Evolutionary conservation across 2,888 invertebrate genomes (phyloP), one percentile per base, ranked within the genome.

Genomic region (Rhimphoctona megacephalus): DNA sequence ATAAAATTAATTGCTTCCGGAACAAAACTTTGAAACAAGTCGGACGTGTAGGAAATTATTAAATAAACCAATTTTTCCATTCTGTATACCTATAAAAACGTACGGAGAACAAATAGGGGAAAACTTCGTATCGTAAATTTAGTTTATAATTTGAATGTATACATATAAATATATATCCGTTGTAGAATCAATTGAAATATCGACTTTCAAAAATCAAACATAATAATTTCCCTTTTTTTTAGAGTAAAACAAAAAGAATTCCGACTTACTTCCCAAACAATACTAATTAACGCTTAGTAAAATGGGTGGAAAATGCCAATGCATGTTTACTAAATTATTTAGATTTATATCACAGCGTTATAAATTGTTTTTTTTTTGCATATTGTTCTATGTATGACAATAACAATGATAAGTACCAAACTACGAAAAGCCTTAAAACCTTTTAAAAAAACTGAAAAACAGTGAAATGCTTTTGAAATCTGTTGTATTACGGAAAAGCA

Each of bases 381-480:
- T 43, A 43, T 43, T 43, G 9, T 43, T 52, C 8, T n/a, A 9
- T 39, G 7, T 57, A 43, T 43, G 36, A 14, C 39, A 43, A 61
- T 30, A 9, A n/a, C 39, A 69, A 19, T 22, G 17, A 69, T n/a
- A 19, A 78, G 19, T 14, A 25, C n/a, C 19, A 14, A 74, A 52
- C 6, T 19, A 14, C 19, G n/a, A 80, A 14, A 6, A 46, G 8
- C 25, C 25, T 33, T 14, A 33, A 57, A 39, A 72, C 9, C 36
- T 64, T 49, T 46, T 4, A 33, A n/a, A 64, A 72, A 81, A 46
- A 22, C 11, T 49, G 43, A 25, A 33, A 81, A 64, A 64, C 80
- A 64, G 49, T 49, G 46, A 30, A 77, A 73, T 57, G 67, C 73
- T 79, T 67, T 79, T 67, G 66, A 33, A 83, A 46, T 72, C 36